Percentiles rank a stretch among this genome's conserved stretches.
Evolutionary conservation across 2,888 invertebrate genomes (phyloP).

Genomic region (Serrognathus titanus): DNA sequence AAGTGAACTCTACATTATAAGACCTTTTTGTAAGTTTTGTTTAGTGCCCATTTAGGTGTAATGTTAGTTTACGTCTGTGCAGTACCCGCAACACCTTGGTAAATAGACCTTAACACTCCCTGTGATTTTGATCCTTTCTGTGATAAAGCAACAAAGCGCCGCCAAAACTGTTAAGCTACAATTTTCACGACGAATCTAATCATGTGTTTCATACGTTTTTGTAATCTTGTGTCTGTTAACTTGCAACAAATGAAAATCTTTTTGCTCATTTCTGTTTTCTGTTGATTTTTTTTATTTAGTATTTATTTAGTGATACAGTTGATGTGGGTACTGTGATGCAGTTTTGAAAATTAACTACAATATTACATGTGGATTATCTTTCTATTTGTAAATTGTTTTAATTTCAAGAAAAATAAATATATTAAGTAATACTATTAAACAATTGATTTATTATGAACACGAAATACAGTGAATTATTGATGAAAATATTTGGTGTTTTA

Average conservation of each 20-base stretch:
- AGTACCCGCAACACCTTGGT: constrained; percentile 44
- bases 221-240: neutral
- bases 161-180: neutral
- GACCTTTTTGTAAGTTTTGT: constrained; percentile 38
- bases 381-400: constrained; percentile 50
- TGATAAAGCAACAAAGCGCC: constrained; percentile 27
- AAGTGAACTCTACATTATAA: constrained; percentile 35
- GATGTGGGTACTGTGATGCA: constrained; percentile 50
- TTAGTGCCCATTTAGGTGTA: constrained; percentile 34
- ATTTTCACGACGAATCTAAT: neutral
- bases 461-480: constrained; percentile 1
- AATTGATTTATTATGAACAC: constrained; percentile 14
- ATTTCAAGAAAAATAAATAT: constrained; percentile 47
- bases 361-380: constrained; percentile 48
- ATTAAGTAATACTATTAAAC: constrained; percentile 26
- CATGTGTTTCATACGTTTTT: constrained; percentile 6
- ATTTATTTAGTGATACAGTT: constrained; percentile 23
- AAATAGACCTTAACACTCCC: constrained; percentile 9
- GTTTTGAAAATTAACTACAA: constrained; percentile 41
- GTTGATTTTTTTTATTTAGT: neutral
- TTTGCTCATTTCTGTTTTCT: neutral
- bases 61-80: constrained; percentile 42
- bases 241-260: constrained; percentile 5
- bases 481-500: constrained; percentile 42
- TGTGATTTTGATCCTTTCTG: constrained; percentile 32